Evolutionary conservation across 2,797 vertebrate species (phyloP).

Genomic region (Steatocranus sp.): DNA sequence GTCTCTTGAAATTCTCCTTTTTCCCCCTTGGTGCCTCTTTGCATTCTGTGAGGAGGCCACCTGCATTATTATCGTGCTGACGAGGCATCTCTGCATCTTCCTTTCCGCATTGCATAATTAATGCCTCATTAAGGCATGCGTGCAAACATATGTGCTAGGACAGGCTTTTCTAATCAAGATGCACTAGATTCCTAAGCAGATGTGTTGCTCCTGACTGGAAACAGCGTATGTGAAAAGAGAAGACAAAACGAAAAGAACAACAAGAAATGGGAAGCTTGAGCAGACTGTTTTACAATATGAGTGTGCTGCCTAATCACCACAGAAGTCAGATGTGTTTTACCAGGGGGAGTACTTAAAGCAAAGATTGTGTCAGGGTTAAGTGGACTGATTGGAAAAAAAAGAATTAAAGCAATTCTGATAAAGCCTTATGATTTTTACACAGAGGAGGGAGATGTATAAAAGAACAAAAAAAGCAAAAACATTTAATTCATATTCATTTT

Average conservation of each 20-base stretch:
- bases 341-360: conserved; percentile 46
- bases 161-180: conserved; percentile 63
- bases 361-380: neutral
- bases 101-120: conserved; percentile 70
- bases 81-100: conserved; percentile 46
- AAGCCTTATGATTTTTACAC: neutral
- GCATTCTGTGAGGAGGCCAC: conserved; percentile 34
- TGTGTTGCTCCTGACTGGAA: conserved; percentile 41
- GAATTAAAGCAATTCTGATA: neutral
- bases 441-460: neutral
- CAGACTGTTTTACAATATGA: neutral
- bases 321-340: conserved; percentile 14
- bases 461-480: neutral
- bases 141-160: conserved; percentile 61
- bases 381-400: neutral
- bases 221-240: neutral
- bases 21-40: conserved; percentile 10
- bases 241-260: neutral
- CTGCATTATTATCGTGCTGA: conserved; percentile 62
- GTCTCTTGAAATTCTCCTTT: conserved; percentile 38
- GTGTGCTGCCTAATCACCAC: neutral
- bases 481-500: neutral
- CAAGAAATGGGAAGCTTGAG: neutral
- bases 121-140: conserved; percentile 71
- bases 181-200: conserved; percentile 62